phyloP scores from a whole-genome alignment of 23 tunicate genomes.

The Corella eumyota region DNA sequence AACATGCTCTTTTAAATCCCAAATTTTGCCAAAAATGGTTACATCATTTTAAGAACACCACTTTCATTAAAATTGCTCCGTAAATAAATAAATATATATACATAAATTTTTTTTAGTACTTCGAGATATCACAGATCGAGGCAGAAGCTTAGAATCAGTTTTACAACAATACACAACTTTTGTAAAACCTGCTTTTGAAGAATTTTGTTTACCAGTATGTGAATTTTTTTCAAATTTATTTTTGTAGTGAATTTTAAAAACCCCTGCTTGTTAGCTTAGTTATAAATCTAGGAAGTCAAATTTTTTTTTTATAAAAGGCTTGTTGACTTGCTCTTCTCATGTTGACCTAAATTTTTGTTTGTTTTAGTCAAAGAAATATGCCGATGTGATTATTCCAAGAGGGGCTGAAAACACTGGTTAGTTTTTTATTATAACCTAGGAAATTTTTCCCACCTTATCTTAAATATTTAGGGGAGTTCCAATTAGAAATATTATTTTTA shows the following conservation, averaged over 20 bases:
- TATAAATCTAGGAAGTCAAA: neutral
- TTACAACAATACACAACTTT: slow-evolving; percentile 94
- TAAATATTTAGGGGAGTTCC: too few species aligned
- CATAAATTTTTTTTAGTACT: slow-evolving; percentile 29
- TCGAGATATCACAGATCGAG: slow-evolving; percentile 69
- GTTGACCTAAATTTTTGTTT: slow-evolving; percentile 2
- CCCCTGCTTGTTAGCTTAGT: neutral
- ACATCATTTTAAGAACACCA: too few species aligned
- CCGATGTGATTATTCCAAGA: slow-evolving; percentile 94
- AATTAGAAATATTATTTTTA: too few species aligned
- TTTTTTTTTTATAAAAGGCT: neutral
- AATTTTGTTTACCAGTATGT: slow-evolving; percentile 90
- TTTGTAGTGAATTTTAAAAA: too few species aligned
- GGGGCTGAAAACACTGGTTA: slow-evolving; percentile 95
- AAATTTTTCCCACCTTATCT: too few species aligned
- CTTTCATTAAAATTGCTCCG: too few species aligned
- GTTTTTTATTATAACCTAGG: neutral
- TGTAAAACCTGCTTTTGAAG: slow-evolving; percentile 99
- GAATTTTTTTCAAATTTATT: too few species aligned
- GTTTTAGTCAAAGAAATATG: slow-evolving; percentile 92
- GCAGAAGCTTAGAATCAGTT: slow-evolving; percentile 78
- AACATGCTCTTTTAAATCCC: too few species aligned
- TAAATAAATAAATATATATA: too few species aligned
- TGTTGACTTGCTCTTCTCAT: neutral
- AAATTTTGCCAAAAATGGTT: too few species aligned